phyloP scores from a whole-genome alignment of 2,797 vertebrate species.

The Taeniopygia guttata region DNA sequence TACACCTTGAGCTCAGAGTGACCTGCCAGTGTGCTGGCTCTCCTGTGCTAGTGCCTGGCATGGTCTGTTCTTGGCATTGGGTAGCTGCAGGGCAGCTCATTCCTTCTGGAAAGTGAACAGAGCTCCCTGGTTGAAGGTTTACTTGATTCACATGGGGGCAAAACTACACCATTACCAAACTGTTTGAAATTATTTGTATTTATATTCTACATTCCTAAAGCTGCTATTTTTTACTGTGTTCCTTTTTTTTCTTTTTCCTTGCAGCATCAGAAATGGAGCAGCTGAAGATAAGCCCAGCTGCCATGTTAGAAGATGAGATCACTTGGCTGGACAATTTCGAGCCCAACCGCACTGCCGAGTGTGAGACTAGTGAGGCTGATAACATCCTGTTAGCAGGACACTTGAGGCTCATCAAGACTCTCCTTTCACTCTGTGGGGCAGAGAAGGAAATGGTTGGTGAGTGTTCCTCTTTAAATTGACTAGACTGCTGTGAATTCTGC shows the following conservation, averaged over 20 bases:
- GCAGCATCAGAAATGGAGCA: constrained; percentile 96
- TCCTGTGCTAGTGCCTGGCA: background rate
- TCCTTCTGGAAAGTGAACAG: background rate
- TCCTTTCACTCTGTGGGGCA: constrained; percentile 92
- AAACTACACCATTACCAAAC: background rate
- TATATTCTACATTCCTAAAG: background rate
- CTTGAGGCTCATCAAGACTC: constrained; percentile 94
- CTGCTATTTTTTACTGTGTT: background rate
- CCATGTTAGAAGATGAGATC: constrained; percentile 98
- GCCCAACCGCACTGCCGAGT: constrained; percentile 93
- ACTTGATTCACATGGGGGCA: rapidly evolving
- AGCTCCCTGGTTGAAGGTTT: background rate
- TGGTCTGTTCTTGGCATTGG: background rate
- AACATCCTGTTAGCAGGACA: constrained; percentile 96
- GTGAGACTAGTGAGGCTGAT: constrained; percentile 96
- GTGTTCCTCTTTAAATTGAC: background rate
- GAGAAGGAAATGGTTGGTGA: constrained; percentile 97
- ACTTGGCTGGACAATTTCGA: constrained; percentile 99
- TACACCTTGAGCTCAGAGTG: background rate
- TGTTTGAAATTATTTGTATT: background rate
- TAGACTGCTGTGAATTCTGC: background rate
- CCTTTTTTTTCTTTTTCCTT: background rate
- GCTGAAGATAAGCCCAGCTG: constrained; percentile 89
- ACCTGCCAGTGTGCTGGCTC: background rate
- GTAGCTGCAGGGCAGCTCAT: background rate